phyloP scores from a whole-genome alignment of 2,888 invertebrate genomes.

The Hololepta plana region DNA sequence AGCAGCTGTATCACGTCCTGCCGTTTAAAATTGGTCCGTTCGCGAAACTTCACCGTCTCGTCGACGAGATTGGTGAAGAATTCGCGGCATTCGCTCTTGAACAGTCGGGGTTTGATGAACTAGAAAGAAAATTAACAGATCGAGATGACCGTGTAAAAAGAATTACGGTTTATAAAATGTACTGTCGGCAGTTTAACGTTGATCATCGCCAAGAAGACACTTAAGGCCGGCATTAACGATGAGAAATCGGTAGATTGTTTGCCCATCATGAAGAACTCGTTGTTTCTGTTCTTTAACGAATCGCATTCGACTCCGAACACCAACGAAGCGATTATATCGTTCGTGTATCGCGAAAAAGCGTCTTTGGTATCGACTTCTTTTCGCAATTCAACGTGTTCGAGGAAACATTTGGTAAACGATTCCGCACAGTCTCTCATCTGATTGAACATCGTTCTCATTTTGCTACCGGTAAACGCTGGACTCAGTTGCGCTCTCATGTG shows the following conservation, averaged over 20 bases:
- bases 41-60: conserved; percentile 6
- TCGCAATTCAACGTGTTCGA: conserved; percentile 2
- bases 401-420: conserved; percentile 10
- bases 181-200: background rate
- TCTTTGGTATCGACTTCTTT: conserved; percentile 9
- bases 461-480: conserved; percentile 13
- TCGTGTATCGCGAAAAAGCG: conserved; percentile 9
- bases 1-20: conserved; percentile 9
- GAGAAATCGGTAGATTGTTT: background rate
- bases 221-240: too few relatives aligned
- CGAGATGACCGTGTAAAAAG: background rate
- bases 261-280: background rate
- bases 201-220: background rate
- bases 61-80: conserved; percentile 7
- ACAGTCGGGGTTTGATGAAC: conserved; percentile 6
- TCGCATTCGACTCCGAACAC: conserved; percentile 10
- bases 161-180: too few relatives aligned
- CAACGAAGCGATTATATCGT: conserved; percentile 12
- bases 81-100: conserved; percentile 3
- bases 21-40: conserved; percentile 6
- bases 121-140: conserved; percentile 5
- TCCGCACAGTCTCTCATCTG: conserved; percentile 10
- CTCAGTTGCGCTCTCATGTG: conserved; percentile 11
- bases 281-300: conserved; percentile 3
- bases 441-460: conserved; percentile 11